These are phyloP conservation scores for Drepana falcataria DNA, from an alignment of 2,888 invertebrate genomes.

Conservation along the genomic window DNA sequence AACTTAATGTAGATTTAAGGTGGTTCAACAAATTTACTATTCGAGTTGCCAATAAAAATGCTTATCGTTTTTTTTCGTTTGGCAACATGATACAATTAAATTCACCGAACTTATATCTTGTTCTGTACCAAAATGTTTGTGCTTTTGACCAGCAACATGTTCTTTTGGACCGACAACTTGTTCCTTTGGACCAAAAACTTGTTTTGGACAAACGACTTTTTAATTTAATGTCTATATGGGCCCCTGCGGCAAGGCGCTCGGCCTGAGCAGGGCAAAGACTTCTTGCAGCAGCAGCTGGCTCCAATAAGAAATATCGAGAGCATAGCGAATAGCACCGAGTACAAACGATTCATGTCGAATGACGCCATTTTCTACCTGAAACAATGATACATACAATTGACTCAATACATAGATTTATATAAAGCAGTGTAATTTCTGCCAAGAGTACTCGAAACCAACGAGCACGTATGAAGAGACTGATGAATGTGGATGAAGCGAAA, in stretches of 20 bases:
- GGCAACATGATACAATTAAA: not conserved
- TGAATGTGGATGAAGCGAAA: no score
- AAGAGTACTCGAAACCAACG: no score
- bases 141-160: no score
- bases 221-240: conserved; percentile 34
- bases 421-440: no score
- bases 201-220: no score
- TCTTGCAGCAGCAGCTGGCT: conserved; percentile 35
- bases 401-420: no score
- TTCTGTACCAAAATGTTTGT: no score
- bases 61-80: not conserved
- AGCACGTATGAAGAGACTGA: no score
- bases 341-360: conserved; percentile 30
- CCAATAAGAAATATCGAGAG: conserved; percentile 37
- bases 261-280: conserved; percentile 42
- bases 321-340: conserved; percentile 36
- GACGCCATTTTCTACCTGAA: conserved; percentile 34
- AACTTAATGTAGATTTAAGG: not conserved
- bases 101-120: not conserved
- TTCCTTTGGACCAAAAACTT: no score
- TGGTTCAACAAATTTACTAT: not conserved
- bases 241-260: conserved; percentile 56
- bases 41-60: not conserved
- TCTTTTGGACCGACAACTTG: no score
- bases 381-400: not conserved